Percentiles rank a stretch among this genome's conserved stretches.
Conservation (phyloP, 2,113 vertebrate genomes). For the Psephotus haematonotus region DNA sequence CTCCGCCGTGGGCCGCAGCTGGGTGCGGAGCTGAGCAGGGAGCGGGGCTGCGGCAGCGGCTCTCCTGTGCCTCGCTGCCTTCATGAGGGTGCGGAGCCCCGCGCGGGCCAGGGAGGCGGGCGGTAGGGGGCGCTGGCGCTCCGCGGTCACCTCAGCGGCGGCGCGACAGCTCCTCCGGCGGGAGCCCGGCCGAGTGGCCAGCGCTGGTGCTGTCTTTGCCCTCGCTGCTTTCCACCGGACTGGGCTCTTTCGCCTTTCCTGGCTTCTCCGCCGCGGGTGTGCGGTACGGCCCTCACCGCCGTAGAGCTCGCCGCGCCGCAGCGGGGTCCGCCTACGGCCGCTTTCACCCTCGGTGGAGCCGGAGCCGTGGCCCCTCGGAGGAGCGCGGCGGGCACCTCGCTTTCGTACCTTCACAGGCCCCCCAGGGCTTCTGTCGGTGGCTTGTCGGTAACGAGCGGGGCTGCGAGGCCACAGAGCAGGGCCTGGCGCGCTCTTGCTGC, state of each 20-base stretch:
- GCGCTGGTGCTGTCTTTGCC: background rate
- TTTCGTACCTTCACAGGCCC: fast-evolving
- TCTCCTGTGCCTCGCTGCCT: too few relatives aligned
- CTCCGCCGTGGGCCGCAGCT: background rate
- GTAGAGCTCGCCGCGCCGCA: background rate
- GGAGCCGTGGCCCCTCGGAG: background rate
- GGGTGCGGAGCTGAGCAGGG: background rate
- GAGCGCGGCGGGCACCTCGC: background rate
- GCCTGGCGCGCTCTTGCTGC: background rate
- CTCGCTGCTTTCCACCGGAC: too few relatives aligned
- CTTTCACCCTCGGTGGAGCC: background rate
- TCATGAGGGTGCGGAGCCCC: background rate
- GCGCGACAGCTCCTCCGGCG: fast-evolving
- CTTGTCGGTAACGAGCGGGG: background rate
- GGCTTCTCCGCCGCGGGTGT: background rate
- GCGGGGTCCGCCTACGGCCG: background rate
- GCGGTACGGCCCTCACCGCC: background rate
- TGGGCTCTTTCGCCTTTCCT: background rate
- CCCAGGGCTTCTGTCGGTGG: background rate
- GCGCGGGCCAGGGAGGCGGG: too few relatives aligned
- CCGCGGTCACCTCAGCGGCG: background rate
- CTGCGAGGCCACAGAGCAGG: background rate
- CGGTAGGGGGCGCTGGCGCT: background rate
- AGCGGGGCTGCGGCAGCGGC: background rate
- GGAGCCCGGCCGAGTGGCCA: background rate